Conservation (phyloP, 2,888 invertebrate species). For the Mythimna pallens region DNA sequence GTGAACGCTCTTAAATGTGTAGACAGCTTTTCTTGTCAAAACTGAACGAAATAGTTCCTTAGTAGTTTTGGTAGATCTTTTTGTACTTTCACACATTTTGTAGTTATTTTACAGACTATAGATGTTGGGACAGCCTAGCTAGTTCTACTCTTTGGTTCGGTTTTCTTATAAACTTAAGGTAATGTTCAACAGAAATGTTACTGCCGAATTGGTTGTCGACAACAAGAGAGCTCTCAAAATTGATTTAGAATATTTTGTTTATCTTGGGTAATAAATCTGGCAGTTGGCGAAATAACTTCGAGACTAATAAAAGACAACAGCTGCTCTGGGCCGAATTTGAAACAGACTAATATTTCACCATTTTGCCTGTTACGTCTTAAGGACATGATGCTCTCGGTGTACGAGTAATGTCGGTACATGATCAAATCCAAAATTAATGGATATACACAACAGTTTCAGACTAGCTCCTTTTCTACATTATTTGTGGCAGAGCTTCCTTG, state of each 20-base stretch:
- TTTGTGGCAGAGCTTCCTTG: too few relatives aligned
- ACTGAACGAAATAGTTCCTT: neutral
- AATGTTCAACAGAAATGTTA: slow-evolving; percentile 7
- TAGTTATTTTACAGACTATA: neutral
- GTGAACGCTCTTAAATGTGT: too few relatives aligned
- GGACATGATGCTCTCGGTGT: neutral
- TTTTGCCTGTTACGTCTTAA: slow-evolving; percentile 3
- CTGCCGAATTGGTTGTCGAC: neutral
- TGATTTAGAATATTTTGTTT: slow-evolving; percentile 3
- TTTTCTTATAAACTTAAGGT: slow-evolving; percentile 2
- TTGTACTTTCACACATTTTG: neutral
- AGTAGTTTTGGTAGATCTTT: too few relatives aligned
- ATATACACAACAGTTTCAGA: too few relatives aligned
- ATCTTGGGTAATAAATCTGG: neutral
- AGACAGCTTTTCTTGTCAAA: neutral
- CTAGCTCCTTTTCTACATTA: too few relatives aligned
- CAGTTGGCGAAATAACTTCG: slow-evolving; percentile 14
- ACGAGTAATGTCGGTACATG: neutral
- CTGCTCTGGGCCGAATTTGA: neutral
- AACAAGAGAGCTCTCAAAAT: slow-evolving; percentile 5
- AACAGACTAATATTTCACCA: neutral
- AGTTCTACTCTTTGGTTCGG: neutral
- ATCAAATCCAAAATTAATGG: too few relatives aligned
- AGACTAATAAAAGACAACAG: neutral
- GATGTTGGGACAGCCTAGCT: neutral